Base-by-base conservation (phyloP, 1,140 invertebrate genomes). In the Cydia amplana region DNA sequence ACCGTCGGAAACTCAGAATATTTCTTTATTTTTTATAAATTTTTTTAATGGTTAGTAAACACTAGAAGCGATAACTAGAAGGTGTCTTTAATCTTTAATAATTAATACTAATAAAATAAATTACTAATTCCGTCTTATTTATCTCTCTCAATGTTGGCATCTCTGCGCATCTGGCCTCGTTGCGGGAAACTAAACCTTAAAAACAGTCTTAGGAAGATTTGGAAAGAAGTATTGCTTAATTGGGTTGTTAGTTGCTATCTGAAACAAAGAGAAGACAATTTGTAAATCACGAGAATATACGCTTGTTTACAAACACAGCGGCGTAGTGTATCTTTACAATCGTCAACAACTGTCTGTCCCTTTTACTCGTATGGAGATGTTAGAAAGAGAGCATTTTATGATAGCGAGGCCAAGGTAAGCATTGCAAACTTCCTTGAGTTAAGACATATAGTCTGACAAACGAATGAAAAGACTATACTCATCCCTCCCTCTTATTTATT, bases 111-210 rank as follows among this genome's bases (percentile, higher is more conserved):
- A 82, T 84, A 86, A 90, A 70, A 91, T 91, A 92, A 88, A 89
- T 90, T 87, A 85, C 85, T 88, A 88, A 76, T 87, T 91, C 88
- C 86, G 91, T 92, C 91, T 92, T 92, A 90, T 91, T 75, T 83
- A 89, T 92, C 91, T 92, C 90, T 92, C 91, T 92, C 91, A 79
- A 63, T 78, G 78, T 92, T 90, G 88, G 85, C 89, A 90, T 92
- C 80, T 82, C 78, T 73, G 81, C 74, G 81, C 80, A 76, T 72
- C 55, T 80, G 82, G 78, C 78, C 80, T 83, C 80, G 80, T 82
- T 88, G 90, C 18, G 49, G 84, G 81, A 81, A 80, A 87, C 84
- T 84, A 83, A 77, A 80, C 18, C 16, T 70, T 70, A 70, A 28
- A 64, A 86, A 91, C 91, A 92, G 91, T 92, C 91, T 92, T 73